Base-by-base conservation (phyloP, 1,140 invertebrate species). In the Drosophila murphyi region DNA sequence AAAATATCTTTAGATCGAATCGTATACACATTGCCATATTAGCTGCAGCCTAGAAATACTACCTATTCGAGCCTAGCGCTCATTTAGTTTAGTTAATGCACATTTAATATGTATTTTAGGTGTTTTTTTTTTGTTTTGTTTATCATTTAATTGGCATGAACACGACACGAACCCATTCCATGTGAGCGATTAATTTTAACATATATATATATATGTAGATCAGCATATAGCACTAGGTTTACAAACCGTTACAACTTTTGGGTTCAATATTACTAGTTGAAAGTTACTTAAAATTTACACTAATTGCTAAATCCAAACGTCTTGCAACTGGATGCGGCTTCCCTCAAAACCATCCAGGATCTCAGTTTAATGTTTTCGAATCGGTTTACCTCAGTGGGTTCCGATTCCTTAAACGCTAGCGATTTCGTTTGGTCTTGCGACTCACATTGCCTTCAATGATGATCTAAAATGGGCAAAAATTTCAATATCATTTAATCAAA, bases 401-500 rank as follows among this genome's bases (percentile, higher is more conserved):
- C 90, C 90, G 90, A 92, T 90, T 92, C 91, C 78, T 92, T 82
- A 92, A 91, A 90, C 91, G 91, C 85, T 92, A 92, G 91, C 91
- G 91, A 91, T 87, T 92, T 72, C 91, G 59, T 78, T 92, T 92
- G 28, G 90, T 91, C 63, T 92, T 92, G 70, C 92, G 90, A 78
- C 91, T 92, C 61, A 92, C 92, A 81, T 92, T 92, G 35, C 92
- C 92, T 59, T 92, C 90, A 80, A 92, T 92, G 60, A 92, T 92
- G 51, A 92, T 92, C 90, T 92, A 37, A 37, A 73, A 45, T 34
- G 43, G 39, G 35, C 45, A 72, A 51, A 72, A 51, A 45, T 51
- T 51, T 35, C 5, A 51, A 47, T 51, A 68, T 67, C 28, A 39
- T 65, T 76, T 45, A 61, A 61, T 48, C 20, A 50, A 12, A 12